phyloP scores from a whole-genome alignment of 1,140 invertebrate species.

The Philotrypesis tridentata region DNA sequence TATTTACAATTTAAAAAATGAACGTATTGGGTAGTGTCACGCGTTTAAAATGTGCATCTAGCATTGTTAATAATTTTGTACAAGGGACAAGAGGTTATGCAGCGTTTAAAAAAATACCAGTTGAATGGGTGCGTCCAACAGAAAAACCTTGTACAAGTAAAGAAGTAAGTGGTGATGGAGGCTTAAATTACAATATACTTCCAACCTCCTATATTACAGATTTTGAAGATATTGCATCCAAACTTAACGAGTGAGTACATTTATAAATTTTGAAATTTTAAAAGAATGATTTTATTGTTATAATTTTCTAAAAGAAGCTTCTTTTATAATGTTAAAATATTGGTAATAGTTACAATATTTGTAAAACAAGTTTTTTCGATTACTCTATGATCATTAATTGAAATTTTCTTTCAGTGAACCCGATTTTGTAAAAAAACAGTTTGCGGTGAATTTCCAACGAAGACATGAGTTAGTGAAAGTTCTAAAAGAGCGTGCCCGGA shows the following conservation, averaged over 20 bases:
- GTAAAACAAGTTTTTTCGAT: no score
- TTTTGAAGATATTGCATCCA: constrained; percentile 70
- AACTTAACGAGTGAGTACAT: constrained; percentile 73
- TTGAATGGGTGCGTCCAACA: constrained; percentile 78
- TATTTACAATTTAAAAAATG: constrained; percentile 46
- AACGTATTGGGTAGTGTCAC: constrained; percentile 52
- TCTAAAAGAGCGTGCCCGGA: constrained; percentile 68
- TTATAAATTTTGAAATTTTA: not conserved
- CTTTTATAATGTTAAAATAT: no score
- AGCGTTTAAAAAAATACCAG: constrained; percentile 76
- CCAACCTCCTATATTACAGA: constrained; percentile 61
- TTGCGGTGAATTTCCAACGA: constrained; percentile 75
- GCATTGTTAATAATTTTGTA: constrained; percentile 32
- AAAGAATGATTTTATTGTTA: no score
- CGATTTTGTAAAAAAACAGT: constrained; percentile 76
- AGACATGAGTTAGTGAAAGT: constrained; percentile 61
- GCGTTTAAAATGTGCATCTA: constrained; percentile 8
- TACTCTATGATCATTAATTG: not conserved
- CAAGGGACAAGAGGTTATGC: constrained; percentile 61
- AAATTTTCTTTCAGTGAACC: constrained; percentile 68
- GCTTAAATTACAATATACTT: constrained; percentile 67
- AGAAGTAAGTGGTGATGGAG: constrained; percentile 76
- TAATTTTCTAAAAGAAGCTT: no score
- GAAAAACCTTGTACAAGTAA: constrained; percentile 74
- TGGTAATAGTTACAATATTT: no score